phyloP scores from a whole-genome alignment of 2,888 invertebrate species.

The Acleris sparsana region DNA sequence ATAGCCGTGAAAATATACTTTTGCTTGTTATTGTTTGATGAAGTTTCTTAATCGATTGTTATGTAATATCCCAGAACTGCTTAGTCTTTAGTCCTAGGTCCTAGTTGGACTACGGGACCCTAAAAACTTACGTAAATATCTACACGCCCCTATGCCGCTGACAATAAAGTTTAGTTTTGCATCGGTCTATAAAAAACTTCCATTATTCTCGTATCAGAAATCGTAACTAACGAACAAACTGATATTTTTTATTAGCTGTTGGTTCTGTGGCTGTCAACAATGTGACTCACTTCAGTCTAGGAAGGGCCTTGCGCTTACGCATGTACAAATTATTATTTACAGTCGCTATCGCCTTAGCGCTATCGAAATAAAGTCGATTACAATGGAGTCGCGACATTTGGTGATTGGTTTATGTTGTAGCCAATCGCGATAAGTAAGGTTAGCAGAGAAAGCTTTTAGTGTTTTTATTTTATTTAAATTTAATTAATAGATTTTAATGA shows the following conservation, averaged over 20 bases:
- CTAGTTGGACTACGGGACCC: no score
- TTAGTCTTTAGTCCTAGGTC: no score
- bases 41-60: no score
- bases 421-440: slow-evolving; percentile 15
- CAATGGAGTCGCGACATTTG: background rate
- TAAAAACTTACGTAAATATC: no score
- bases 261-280: slow-evolving; percentile 21
- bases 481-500: no score
- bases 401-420: background rate
- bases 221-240: slow-evolving; percentile 1
- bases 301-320: slow-evolving; percentile 43
- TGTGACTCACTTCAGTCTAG: slow-evolving; percentile 44
- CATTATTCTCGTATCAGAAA: background rate
- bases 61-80: no score
- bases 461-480: background rate
- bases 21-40: no score
- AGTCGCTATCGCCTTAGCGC: background rate
- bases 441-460: slow-evolving; percentile 3
- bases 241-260: slow-evolving; percentile 4
- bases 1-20: no score
- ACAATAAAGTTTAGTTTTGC: no score
- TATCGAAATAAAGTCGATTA: slow-evolving; percentile 9
- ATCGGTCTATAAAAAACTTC: background rate
- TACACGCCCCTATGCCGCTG: no score
- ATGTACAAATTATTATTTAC: background rate